Conservation (phyloP, 2,797 vertebrate genomes). For the Varecia variegata region DNA sequence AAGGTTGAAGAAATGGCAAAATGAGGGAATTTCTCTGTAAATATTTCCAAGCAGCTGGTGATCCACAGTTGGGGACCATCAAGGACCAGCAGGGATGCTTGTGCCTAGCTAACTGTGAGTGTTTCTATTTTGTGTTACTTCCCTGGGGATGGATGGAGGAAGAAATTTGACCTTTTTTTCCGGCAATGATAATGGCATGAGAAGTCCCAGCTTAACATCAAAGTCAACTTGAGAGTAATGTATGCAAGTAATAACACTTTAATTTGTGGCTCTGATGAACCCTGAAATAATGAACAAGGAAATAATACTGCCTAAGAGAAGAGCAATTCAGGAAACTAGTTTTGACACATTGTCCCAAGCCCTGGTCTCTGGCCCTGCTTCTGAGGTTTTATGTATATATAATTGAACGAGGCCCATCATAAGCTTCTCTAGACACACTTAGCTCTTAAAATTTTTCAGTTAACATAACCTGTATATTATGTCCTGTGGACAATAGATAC, state of each 20-base stretch:
- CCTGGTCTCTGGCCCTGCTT: not conserved
- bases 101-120: not conserved
- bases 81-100: not conserved
- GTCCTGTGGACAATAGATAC: not conserved
- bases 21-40: not conserved
- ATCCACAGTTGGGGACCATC: not conserved
- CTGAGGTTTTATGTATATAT: not conserved
- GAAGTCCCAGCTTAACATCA: conserved; percentile 48
- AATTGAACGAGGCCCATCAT: not conserved
- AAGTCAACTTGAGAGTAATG: conserved; percentile 58
- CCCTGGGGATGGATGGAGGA: not conserved
- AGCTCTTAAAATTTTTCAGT: conserved; percentile 26
- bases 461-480: not conserved
- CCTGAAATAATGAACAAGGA: conserved; percentile 37
- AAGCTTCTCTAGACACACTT: not conserved
- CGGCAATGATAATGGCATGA: conserved; percentile 13
- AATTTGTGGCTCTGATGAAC: conserved; percentile 65
- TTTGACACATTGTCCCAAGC: conserved; percentile 16
- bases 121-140: not conserved
- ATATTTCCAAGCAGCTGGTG: conserved; percentile 37
- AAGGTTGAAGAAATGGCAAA: conserved; percentile 31
- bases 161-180: conserved; percentile 59
- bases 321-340: conserved; percentile 19
- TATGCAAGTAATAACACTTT: conserved; percentile 52
- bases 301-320: conserved; percentile 55